phyloP scores from a whole-genome alignment of 2,113 vertebrate species.

The Gobius niger region DNA sequence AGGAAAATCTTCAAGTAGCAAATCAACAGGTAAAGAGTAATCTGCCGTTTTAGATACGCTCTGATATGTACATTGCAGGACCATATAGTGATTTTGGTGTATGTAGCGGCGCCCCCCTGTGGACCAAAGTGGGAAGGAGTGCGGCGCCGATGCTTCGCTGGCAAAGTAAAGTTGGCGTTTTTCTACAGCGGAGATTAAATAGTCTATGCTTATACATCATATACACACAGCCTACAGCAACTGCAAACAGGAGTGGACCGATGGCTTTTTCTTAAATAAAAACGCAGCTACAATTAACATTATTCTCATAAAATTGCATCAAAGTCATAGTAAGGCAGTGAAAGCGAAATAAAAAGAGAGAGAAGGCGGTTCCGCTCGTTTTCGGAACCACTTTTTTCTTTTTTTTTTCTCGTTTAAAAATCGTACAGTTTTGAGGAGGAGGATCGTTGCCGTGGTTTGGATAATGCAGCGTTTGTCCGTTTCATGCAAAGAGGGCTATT shows the following conservation, averaged over 20 bases:
- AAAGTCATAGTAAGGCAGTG: conserved; percentile 70
- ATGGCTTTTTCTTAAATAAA: conserved; percentile 85
- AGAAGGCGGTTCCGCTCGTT: conserved; percentile 16
- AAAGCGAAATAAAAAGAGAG: conserved; percentile 40
- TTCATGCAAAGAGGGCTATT: conserved; percentile 89
- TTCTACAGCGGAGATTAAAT: conserved; percentile 85
- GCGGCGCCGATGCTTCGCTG: conserved; percentile 67
- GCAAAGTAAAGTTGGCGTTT: conserved; percentile 82
- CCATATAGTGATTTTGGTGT: conserved; percentile 63
- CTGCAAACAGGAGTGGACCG: conserved; percentile 71
- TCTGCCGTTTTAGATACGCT: conserved; percentile 51
- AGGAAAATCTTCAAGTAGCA: conserved; percentile 43
- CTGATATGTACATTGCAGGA: conserved; percentile 59
- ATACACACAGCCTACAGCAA: conserved; percentile 81
- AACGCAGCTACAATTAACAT: conserved; percentile 81
- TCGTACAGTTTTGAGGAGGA: conserved; percentile 57
- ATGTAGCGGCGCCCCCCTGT: conserved; percentile 68
- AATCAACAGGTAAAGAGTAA: conserved; percentile 52
- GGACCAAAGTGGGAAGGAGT: conserved; percentile 76
- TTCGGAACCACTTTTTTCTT: conserved; percentile 74
- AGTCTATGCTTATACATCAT: conserved; percentile 76
- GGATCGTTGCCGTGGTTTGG: conserved; percentile 59
- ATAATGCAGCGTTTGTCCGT: conserved; percentile 79
- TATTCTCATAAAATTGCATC: conserved; percentile 64
- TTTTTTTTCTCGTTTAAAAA: neutral